Evolutionary conservation across 2,888 invertebrate species (phyloP).

Genomic region (Pasiphila rectangulata): DNA sequence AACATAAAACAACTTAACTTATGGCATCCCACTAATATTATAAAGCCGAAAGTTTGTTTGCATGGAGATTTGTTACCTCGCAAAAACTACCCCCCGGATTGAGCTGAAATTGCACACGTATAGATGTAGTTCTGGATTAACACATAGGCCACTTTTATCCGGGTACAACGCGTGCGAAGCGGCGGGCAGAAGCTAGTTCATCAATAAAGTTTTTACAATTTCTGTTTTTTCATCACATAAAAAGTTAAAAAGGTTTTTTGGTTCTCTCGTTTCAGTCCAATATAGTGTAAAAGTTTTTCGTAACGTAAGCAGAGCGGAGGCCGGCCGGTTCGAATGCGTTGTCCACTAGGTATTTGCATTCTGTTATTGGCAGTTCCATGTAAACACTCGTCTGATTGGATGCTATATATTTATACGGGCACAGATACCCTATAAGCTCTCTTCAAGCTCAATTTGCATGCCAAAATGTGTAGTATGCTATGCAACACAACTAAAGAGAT

Average conservation of each 20-base stretch:
- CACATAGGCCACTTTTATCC: too few relatives aligned
- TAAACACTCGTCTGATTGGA: conserved; percentile 72
- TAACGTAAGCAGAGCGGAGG: conserved; percentile 27
- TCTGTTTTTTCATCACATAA: neutral
- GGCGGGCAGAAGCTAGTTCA: too few relatives aligned
- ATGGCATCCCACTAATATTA: too few relatives aligned
- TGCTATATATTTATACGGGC: conserved; percentile 47
- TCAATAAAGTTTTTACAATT: neutral
- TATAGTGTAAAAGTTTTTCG: conserved; percentile 38
- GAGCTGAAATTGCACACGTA: too few relatives aligned
- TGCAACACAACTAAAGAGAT: neutral
- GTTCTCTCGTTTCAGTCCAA: conserved; percentile 28
- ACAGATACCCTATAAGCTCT: conserved; percentile 28
- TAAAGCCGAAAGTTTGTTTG: too few relatives aligned
- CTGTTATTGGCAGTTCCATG: conserved; percentile 70
- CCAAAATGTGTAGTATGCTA: conserved; percentile 18
- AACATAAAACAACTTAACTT: too few relatives aligned
- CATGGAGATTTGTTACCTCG: too few relatives aligned
- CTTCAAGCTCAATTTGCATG: conserved; percentile 26
- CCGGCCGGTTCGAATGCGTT: conserved; percentile 44
- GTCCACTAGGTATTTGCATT: conserved; percentile 70
- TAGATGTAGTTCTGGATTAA: too few relatives aligned
- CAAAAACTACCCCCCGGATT: too few relatives aligned
- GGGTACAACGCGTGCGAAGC: too few relatives aligned
- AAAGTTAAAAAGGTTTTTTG: conserved; percentile 3